Base-by-base conservation (phyloP, 1,140 invertebrate species). In the Sarcophaga bullata region DNA sequence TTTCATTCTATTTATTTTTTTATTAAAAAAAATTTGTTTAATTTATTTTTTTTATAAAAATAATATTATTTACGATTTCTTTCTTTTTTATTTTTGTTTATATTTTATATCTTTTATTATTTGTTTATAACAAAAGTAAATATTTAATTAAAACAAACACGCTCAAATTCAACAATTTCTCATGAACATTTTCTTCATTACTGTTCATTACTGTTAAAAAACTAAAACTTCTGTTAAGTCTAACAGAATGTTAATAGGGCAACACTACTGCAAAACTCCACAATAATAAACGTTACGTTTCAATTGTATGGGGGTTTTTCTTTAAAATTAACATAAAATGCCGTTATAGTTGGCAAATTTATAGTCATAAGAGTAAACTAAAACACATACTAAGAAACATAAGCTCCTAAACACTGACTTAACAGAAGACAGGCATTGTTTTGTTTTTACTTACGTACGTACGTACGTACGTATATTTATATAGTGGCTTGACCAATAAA, bases 401-500 rank as follows among this genome's bases (percentile, higher is more conserved):
- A 25, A 68, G 19, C 19, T 62, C 19, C 25, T 37, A 37, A 37
- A 37, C 25, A 37, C 25, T 37, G 25, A 37, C 25, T 37, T 68
- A 68, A 25, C 62, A 68, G 62, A 25, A 68, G 62, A 68, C n/a
- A 19, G n/a, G 62, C 62, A 19, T 17, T 68, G 62, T 17, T 17
- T 68, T 68, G 17, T 58, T 58, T 15, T 58, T 58, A n/a, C 54
- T 15, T 13, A 4, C n/a, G 6, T n/a, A 37, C 4, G 25, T 37
- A 37, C 25, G 25, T 37, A 37, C 25, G 4, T n/a, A n/a, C n/a
- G n/a, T n/a, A 15, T 58, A n/a, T 58, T 58, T 58, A 58, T 58
- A 6, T 58, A 58, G 54, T 58, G 54, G n/a, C 62, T 68, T 68
- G 62, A 68, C 62, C 62, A 68, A 68, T 68, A 68, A 68, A 68